These are phyloP conservation scores for Halcyon badia DNA, from an alignment of 2,797 vertebrate species.

Conservation along the genomic window DNA sequence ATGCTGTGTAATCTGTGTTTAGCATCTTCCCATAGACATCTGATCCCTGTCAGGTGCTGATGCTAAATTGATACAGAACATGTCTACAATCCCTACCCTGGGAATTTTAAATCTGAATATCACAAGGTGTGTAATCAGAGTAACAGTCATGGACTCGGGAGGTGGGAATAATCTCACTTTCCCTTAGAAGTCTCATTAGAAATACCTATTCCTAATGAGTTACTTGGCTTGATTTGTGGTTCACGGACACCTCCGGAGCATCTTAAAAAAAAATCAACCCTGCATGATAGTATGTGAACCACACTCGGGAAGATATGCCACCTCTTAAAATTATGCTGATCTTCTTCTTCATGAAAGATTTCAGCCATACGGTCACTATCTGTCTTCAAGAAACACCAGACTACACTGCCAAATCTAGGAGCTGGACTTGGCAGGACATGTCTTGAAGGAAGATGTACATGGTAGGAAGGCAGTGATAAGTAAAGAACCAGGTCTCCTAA, in stretches of 20 bases:
- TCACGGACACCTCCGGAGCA: background rate
- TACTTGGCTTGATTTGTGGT: background rate
- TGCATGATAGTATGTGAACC: background rate
- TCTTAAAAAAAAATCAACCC: background rate
- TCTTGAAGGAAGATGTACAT: too few species aligned
- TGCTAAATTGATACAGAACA: background rate
- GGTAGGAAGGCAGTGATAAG: background rate
- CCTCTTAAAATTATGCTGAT: background rate
- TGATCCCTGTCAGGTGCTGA: background rate
- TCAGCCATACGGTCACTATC: background rate
- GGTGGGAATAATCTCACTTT: background rate
- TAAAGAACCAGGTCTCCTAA: background rate
- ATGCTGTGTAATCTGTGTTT: background rate
- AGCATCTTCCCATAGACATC: background rate
- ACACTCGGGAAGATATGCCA: fast-evolving
- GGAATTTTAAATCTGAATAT: background rate
- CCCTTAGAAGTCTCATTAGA: background rate
- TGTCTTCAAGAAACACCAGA: background rate
- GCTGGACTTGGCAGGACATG: background rate
- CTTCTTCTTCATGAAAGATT: background rate
- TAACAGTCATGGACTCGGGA: background rate
- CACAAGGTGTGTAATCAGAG: background rate
- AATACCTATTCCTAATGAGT: background rate
- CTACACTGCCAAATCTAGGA: background rate
- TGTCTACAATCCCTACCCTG: background rate